Base-by-base conservation (phyloP, 2,113 vertebrate genomes). In the Pelodiscus sinensis region DNA sequence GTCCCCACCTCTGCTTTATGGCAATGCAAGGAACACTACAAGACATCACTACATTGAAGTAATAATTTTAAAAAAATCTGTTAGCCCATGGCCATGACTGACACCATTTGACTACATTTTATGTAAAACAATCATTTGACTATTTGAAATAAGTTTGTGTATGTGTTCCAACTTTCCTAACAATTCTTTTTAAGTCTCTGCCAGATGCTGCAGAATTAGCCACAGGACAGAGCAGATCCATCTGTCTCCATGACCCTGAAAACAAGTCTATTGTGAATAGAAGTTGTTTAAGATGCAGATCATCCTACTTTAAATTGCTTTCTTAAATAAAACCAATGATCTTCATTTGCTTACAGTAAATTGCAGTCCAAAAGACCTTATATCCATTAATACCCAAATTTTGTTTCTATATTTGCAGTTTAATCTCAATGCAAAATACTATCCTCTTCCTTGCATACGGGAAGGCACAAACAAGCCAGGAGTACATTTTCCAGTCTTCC, bases 241-340 rank as follows among this genome's bases (percentile, higher is more conserved):
- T 96, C 95, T 96, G 96, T 85, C 86, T 94, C 25, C 86, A 27
- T 68, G 94, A 96, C 92, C 94, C 91, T 51, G 55, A 65, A 95
- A 96, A 90, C 81, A 73, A 92, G 56, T 84, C 88, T 77, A 31
- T 90, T 65, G 88, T 2, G 86, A 82, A 57, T 56, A 60, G 51
- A 84, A 7, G 85, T 50, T 95, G 91, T 96, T 95, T 94, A 95
- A 97, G 91, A 95, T 9, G 81, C 88, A 93, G 79, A 91, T 88
- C 44, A 9, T 22, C 24, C 93, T 84, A 44, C 82, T 95, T 94
- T 5, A 86, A 75, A 27, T 19, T 3, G 8, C 52, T 77, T 60
- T 65, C 57, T 68, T 92, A 79, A 54, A 13, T 18, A 31, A 94
- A 96, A 88, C 2, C 11, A 7, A 50, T 83, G 84, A 38, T 86